Conservation (phyloP, 2,797 vertebrate genomes). For the Poeciliopsis paucimaculata region DNA sequence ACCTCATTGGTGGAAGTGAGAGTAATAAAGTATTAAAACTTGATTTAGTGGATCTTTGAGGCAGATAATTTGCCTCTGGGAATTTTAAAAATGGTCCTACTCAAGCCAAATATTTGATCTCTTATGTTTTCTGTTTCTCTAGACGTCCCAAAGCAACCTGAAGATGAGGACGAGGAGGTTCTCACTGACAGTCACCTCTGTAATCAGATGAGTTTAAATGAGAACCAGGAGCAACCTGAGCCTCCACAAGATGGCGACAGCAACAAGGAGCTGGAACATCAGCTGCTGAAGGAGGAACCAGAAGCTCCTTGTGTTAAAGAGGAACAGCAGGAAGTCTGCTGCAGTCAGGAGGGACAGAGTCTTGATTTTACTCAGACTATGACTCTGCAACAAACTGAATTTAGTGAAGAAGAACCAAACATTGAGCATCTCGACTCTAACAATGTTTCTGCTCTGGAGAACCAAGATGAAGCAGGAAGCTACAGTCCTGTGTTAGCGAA, state of each 20-base stretch:
- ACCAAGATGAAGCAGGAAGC: not conserved
- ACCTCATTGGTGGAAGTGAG: too few species aligned
- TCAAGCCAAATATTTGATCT: too few species aligned
- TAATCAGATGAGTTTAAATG: not conserved
- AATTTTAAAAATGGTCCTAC: too few species aligned
- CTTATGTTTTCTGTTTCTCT: too few species aligned
- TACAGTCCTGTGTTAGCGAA: not conserved
- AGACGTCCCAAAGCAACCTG: too few species aligned
- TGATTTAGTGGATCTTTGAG: too few species aligned
- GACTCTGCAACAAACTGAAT: not conserved
- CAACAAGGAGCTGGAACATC: not conserved
- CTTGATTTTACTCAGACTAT: too few species aligned
- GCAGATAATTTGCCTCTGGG: too few species aligned
- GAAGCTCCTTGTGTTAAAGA: not conserved
- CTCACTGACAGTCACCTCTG: not conserved
- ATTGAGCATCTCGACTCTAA: not conserved
- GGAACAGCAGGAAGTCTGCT: not conserved
- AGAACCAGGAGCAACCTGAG: not conserved
- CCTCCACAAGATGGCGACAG: not conserved
- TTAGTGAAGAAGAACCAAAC: not conserved
- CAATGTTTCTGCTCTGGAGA: not conserved
- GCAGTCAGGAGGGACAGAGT: not conserved
- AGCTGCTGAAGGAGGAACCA: not conserved
- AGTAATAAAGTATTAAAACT: too few species aligned
- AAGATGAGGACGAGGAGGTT: not conserved